Evolutionary conservation across 2,797 vertebrate genomes (phyloP).

Genomic region (Sphaeramia orbicularis): DNA sequence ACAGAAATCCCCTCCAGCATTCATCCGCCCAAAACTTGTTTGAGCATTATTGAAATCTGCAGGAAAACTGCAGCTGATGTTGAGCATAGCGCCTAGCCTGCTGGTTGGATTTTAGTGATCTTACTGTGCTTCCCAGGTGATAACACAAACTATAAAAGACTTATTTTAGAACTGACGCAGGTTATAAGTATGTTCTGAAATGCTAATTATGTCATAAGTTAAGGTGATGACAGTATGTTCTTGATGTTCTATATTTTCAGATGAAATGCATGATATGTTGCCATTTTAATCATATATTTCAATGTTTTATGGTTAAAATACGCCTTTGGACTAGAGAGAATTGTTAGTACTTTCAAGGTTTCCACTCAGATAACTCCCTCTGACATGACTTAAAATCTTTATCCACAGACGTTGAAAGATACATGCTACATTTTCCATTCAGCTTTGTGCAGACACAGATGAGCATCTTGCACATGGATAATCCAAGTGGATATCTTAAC

Average conservation of each 20-base stretch:
- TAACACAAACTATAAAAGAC: neutral
- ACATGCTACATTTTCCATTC: slow-evolving; percentile 31
- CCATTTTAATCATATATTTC: neutral
- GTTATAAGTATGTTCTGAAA: neutral
- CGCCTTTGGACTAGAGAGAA: slow-evolving; percentile 5
- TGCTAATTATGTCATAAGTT: neutral
- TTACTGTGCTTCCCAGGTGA: slow-evolving; percentile 1
- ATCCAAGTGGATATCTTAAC: slow-evolving; percentile 58
- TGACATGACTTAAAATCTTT: slow-evolving; percentile 26
- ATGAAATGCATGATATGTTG: neutral
- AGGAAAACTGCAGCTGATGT: slow-evolving; percentile 32
- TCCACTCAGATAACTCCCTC: slow-evolving; percentile 25
- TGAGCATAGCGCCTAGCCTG: slow-evolving; percentile 20
- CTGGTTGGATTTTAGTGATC: slow-evolving; percentile 18
- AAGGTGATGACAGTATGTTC: neutral
- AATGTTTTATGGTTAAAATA: neutral
- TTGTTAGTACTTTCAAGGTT: slow-evolving; percentile 11
- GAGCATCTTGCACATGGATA: slow-evolving; percentile 49
- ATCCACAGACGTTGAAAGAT: slow-evolving; percentile 42
- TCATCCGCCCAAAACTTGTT: slow-evolving; percentile 40
- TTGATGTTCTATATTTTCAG: neutral
- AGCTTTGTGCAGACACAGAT: slow-evolving; percentile 34
- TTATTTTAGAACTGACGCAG: neutral
- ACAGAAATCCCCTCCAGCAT: slow-evolving; percentile 43
- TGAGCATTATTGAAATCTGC: slow-evolving; percentile 37